A percentile compares a stretch with the other conserved stretches of the same genome.
Conservation (phyloP, 2,113 vertebrate species). For the Aphelocoma coerulescens region DNA sequence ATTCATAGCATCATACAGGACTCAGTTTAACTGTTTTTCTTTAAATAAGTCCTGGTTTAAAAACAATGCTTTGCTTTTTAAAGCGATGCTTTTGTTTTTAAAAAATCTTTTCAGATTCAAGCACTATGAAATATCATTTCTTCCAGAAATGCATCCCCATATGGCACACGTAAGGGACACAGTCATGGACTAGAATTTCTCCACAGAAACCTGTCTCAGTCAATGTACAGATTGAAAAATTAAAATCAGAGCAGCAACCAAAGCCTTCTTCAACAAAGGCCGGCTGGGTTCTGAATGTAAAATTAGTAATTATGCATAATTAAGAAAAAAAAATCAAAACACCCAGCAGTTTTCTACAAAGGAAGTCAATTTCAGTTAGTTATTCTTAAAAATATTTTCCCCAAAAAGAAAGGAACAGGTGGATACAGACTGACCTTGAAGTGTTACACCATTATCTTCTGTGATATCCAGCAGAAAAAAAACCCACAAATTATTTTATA, state of each 20-base stretch:
- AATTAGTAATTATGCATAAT: background rate
- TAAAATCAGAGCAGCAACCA: background rate
- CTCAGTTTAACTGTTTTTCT: background rate
- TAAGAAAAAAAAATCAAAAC: background rate
- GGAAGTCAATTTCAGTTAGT: background rate
- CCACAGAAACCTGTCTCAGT: background rate
- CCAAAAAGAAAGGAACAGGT: conserved; percentile 5
- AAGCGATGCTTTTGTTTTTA: background rate
- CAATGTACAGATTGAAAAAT: background rate
- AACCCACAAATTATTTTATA: conserved; percentile 44
- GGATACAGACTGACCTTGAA: conserved; percentile 56
- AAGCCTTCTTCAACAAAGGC: background rate
- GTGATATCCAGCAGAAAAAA: conserved; percentile 35
- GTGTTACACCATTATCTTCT: conserved; percentile 36
- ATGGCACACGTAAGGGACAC: background rate
- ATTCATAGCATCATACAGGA: background rate
- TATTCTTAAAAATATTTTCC: conserved; percentile 33
- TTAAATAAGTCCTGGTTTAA: background rate
- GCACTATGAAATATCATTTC: background rate
- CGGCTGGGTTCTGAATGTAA: background rate
- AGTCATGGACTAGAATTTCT: background rate
- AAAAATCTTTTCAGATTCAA: background rate
- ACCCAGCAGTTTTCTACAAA: background rate
- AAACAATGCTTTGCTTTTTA: background rate
- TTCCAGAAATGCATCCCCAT: background rate